Percentiles rank a stretch among this genome's conserved stretches.
Evolutionary conservation across 2,888 invertebrate species (phyloP).

Genomic region (Macropis europaea): DNA sequence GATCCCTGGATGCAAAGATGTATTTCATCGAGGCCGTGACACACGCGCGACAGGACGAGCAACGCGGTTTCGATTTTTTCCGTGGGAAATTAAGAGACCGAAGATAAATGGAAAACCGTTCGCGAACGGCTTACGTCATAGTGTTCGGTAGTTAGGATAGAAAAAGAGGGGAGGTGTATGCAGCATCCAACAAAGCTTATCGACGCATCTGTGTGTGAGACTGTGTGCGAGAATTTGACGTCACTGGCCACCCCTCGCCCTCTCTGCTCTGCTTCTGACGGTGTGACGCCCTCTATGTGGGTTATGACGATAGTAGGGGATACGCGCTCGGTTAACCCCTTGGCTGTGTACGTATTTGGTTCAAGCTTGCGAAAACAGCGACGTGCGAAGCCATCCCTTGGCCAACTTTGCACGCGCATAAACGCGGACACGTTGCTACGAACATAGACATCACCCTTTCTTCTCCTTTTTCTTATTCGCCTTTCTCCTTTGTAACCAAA

Average conservation of each 20-base stretch:
- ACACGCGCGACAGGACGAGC: not conserved
- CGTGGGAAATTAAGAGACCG: constrained; percentile 43
- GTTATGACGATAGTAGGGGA: constrained; percentile 74
- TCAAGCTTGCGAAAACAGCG: constrained; percentile 57
- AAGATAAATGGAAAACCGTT: constrained; percentile 46
- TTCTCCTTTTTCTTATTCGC: not conserved
- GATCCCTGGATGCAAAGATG: constrained; percentile 36
- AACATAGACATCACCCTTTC: not conserved
- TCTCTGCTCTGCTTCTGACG: constrained; percentile 39
- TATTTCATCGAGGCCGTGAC: constrained; percentile 7
- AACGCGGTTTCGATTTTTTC: constrained; percentile 43
- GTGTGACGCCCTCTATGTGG: constrained; percentile 77
- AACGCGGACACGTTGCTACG: constrained; percentile 10
- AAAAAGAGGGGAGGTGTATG: constrained; percentile 30
- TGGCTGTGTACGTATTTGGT: constrained; percentile 62
- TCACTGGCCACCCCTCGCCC: constrained; percentile 60
- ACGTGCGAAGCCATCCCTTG: constrained; percentile 16
- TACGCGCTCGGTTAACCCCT: constrained; percentile 69
- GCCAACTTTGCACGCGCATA: constrained; percentile 37
- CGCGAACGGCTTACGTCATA: constrained; percentile 49
- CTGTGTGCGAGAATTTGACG: constrained; percentile 64
- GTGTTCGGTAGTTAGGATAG: constrained; percentile 51
- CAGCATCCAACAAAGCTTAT: constrained; percentile 63
- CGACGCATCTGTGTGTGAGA: constrained; percentile 61
- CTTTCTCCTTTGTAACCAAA: not conserved